Evolutionary conservation across 2,797 vertebrate genomes (phyloP).

Genomic region (Thripadectes ignobilis): DNA sequence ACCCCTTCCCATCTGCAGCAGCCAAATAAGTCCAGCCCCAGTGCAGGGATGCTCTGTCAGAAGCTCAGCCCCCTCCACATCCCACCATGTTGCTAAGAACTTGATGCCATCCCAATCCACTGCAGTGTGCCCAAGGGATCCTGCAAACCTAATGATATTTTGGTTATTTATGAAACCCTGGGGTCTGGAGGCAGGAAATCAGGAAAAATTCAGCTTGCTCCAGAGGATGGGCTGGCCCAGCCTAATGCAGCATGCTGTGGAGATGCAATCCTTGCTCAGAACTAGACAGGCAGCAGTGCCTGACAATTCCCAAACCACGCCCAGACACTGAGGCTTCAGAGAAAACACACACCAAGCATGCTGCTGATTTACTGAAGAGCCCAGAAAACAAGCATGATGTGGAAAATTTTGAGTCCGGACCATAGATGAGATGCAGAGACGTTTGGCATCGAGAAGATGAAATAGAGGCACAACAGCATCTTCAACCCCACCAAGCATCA

Average conservation of each 20-base stretch:
- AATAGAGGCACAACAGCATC: background rate
- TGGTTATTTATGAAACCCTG: background rate
- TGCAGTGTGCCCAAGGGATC: rapidly evolving
- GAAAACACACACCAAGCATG: background rate
- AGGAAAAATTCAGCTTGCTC: background rate
- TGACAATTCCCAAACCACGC: background rate
- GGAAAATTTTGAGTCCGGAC: background rate
- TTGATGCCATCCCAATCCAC: background rate
- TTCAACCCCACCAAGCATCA: background rate
- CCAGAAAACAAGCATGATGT: background rate
- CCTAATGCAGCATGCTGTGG: rapidly evolving
- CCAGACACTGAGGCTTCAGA: background rate
- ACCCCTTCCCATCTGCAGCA: background rate
- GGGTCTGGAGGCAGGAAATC: background rate
- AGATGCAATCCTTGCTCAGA: background rate
- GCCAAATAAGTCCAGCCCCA: rapidly evolving
- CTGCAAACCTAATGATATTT: background rate
- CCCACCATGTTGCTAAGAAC: rapidly evolving
- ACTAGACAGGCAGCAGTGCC: background rate
- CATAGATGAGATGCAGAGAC: background rate
- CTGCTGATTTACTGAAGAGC: background rate
- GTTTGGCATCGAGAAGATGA: background rate
- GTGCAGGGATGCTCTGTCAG: background rate
- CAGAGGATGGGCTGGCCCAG: background rate
- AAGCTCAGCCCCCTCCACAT: background rate